These are phyloP conservation scores for Spea multiplicata DNA, from an alignment of 2,113 vertebrate species.

Conservation along the genomic window DNA sequence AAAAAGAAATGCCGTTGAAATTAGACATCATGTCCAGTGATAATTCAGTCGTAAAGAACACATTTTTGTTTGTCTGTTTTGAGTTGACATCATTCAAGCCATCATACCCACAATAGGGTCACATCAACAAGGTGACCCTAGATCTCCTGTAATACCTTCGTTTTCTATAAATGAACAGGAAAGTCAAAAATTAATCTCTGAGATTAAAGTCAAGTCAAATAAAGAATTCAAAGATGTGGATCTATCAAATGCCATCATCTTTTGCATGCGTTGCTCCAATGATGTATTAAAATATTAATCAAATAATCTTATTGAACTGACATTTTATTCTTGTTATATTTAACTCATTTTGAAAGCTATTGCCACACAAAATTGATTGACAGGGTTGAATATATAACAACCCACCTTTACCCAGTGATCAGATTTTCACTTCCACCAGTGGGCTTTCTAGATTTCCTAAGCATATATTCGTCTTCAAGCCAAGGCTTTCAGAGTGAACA, in stretches of 20 bases:
- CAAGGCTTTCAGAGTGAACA: constrained; percentile 43
- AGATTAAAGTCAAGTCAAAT: constrained; percentile 60
- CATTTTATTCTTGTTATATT: constrained; percentile 48
- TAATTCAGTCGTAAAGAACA: constrained; percentile 47
- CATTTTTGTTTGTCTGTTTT: constrained; percentile 52
- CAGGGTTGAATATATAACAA: neutral
- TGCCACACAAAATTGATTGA: constrained; percentile 46
- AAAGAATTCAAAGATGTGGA: constrained; percentile 60
- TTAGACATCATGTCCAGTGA: constrained; percentile 44
- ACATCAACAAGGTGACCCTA: constrained; percentile 53
- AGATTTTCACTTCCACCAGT: constrained; percentile 9
- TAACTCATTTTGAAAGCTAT: constrained; percentile 43
- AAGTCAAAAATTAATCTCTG: constrained; percentile 51
- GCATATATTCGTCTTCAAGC: constrained; percentile 38
- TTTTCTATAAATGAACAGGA: constrained; percentile 46
- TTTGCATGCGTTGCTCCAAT: constrained; percentile 48
- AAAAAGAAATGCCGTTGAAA: constrained; percentile 49
- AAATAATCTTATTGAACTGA: constrained; percentile 52
- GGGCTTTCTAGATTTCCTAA: constrained; percentile 29
- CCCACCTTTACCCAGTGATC: constrained; percentile 24
- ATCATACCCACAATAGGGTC: constrained; percentile 53
- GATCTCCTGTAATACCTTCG: constrained; percentile 50
- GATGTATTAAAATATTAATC: constrained; percentile 60
- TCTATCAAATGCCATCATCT: constrained; percentile 60
- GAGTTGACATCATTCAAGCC: constrained; percentile 53